Conservation (phyloP, 2,113 vertebrate species). For the Pluvianellus socialis region DNA sequence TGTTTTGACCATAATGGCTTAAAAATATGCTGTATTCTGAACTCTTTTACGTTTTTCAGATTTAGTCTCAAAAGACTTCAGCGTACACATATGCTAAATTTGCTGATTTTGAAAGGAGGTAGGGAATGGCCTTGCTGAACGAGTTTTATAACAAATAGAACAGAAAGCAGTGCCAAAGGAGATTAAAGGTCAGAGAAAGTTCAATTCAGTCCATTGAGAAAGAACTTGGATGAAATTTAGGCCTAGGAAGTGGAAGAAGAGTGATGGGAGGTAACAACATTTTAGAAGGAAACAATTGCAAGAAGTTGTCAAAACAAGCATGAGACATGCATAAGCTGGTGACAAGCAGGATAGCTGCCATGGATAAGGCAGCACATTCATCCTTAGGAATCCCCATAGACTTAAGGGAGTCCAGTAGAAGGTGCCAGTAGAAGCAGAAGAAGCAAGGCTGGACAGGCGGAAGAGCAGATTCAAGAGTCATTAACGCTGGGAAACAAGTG, state of each 20-base stretch:
- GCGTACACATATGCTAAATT: not conserved
- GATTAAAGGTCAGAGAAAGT: not conserved
- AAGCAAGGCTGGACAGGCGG: not conserved
- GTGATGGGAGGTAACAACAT: not conserved
- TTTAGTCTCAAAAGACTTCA: not conserved
- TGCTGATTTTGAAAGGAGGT: not conserved
- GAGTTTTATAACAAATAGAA: not conserved
- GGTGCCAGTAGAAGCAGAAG: too few species aligned
- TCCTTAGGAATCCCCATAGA: not conserved
- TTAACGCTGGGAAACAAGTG: not conserved
- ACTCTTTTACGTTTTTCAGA: not conserved
- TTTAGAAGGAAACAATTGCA: not conserved
- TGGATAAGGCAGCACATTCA: not conserved
- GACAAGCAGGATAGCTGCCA: not conserved
- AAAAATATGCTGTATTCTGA: not conserved
- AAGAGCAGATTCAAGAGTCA: not conserved
- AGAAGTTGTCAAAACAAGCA: not conserved
- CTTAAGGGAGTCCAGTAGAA: not conserved
- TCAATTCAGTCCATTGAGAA: not conserved
- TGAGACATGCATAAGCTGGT: accelerated
- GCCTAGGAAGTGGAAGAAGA: not conserved
- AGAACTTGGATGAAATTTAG: not conserved
- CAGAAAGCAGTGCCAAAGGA: not conserved
- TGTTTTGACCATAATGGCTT: not conserved
- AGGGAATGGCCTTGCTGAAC: not conserved